phyloP scores from a whole-genome alignment of 2,797 vertebrate genomes.

The Cirrhinus molitorella region DNA sequence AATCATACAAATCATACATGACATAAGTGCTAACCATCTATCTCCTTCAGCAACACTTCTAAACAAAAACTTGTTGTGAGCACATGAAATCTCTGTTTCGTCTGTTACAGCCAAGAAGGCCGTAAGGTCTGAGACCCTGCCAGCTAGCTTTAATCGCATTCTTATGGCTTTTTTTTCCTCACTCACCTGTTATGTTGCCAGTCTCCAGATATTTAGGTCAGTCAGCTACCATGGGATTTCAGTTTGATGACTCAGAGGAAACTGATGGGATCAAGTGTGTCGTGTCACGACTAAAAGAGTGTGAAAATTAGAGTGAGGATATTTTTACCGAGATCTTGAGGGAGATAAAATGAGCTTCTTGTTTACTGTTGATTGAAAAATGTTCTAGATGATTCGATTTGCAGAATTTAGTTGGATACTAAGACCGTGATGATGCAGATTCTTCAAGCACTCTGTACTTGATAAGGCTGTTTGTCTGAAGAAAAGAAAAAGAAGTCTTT shows the following conservation, averaged over 20 bases:
- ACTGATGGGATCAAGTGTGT: conserved; percentile 18
- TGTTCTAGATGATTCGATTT: background rate
- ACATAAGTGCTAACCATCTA: too few species aligned
- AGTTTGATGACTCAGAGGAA: conserved; percentile 36
- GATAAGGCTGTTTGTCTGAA: background rate
- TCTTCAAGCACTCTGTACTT: background rate
- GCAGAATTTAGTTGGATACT: background rate
- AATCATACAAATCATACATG: too few species aligned
- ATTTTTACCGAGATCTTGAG: conserved; percentile 7
- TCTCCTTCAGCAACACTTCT: background rate
- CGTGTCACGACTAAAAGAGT: background rate
- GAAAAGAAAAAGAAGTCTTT: background rate
- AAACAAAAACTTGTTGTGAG: background rate
- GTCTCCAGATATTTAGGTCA: conserved; percentile 50
- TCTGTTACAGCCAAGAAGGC: background rate
- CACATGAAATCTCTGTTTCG: background rate
- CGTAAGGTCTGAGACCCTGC: conserved; percentile 1
- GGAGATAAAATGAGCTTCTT: conserved; percentile 29
- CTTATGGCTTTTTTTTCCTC: conserved; percentile 4
- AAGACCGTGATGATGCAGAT: background rate
- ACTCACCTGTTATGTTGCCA: conserved; percentile 22
- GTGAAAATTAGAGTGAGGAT: conserved; percentile 27
- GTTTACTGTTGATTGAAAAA: conserved; percentile 26
- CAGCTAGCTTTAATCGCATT: conserved; percentile 24
- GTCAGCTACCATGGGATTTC: conserved; percentile 25